Conservation (phyloP, 2,797 vertebrate species). For the Decapterus maruadsi region DNA sequence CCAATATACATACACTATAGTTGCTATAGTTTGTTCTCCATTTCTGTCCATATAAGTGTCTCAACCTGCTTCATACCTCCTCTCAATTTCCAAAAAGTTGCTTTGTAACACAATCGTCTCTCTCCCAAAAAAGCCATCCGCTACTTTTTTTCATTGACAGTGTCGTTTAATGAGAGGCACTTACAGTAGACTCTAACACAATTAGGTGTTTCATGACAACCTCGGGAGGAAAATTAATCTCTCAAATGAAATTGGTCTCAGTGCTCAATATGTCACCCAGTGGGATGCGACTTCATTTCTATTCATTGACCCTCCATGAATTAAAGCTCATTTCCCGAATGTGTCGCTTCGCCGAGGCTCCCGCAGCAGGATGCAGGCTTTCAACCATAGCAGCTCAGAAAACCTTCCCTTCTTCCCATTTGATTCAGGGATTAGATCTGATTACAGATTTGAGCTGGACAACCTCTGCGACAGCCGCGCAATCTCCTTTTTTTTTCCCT, state of each 20-base stretch:
- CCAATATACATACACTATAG: neutral
- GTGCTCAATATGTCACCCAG: slow-evolving; percentile 79
- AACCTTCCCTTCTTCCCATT: slow-evolving; percentile 67
- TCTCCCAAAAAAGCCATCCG: slow-evolving; percentile 59
- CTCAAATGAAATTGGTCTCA: slow-evolving; percentile 84
- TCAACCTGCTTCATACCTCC: slow-evolving; percentile 14
- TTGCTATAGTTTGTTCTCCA: neutral
- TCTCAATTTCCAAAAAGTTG: slow-evolving; percentile 17
- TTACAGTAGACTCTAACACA: slow-evolving; percentile 79
- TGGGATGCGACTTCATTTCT: slow-evolving; percentile 83
- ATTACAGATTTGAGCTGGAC: slow-evolving; percentile 75
- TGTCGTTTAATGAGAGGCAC: slow-evolving; percentile 82
- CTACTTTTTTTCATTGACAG: slow-evolving; percentile 61
- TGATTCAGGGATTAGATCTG: slow-evolving; percentile 81
- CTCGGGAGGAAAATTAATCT: slow-evolving; percentile 88
- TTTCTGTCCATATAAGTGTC: neutral
- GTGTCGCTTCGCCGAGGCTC: slow-evolving; percentile 62
- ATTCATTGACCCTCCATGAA: slow-evolving; percentile 79
- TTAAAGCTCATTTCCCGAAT: slow-evolving; percentile 85
- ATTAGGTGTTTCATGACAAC: slow-evolving; percentile 83
- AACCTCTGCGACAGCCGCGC: slow-evolving; percentile 54
- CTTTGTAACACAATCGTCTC: slow-evolving; percentile 20
- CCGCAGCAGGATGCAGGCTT: slow-evolving; percentile 74
- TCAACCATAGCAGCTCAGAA: slow-evolving; percentile 59
- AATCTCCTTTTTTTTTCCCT: slow-evolving; percentile 55